These are phyloP conservation scores for Lepus europaeus DNA, from an alignment of 2,113 vertebrate genomes.

Conservation along the genomic window DNA sequence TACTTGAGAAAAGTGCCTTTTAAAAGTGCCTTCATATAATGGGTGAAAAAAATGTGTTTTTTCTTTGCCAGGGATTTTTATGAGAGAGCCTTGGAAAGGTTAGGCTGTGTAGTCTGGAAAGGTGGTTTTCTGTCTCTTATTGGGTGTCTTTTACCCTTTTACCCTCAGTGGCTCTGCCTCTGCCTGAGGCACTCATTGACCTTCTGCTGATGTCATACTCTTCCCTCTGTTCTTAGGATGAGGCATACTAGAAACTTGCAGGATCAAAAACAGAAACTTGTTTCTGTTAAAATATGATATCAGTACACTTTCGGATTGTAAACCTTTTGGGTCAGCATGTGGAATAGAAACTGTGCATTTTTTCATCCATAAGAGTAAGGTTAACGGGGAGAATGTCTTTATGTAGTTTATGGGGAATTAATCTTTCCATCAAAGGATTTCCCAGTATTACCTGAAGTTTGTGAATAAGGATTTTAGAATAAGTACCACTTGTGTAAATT, in stretches of 20 bases:
- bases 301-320: not conserved
- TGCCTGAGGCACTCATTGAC: not conserved
- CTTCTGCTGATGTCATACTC: constrained; percentile 1
- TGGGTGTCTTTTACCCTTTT: not conserved
- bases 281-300: not conserved
- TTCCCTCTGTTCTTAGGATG: not conserved
- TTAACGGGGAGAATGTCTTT: not conserved
- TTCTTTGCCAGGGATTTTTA: constrained; percentile 11
- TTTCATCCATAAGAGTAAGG: not conserved
- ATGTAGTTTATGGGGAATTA: not conserved
- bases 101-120: not conserved
- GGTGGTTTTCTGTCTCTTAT: constrained; percentile 1
- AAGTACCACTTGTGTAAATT: not conserved
- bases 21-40: not conserved
- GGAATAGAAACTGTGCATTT: constrained; percentile 52
- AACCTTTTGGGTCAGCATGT: constrained; percentile 9
- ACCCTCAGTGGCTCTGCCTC: not conserved
- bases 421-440: constrained; percentile 31
- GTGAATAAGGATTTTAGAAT: not conserved
- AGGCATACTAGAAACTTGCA: constrained; percentile 1
- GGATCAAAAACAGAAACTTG: constrained; percentile 1
- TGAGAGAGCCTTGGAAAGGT: not conserved
- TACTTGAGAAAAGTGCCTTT: no score
- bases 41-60: not conserved
- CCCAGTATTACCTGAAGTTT: not conserved